Evolutionary conservation across 1,140 invertebrate genomes (phyloP), one percentile per base, ranked within the genome.

Genomic region (Drosophila parvula): DNA sequence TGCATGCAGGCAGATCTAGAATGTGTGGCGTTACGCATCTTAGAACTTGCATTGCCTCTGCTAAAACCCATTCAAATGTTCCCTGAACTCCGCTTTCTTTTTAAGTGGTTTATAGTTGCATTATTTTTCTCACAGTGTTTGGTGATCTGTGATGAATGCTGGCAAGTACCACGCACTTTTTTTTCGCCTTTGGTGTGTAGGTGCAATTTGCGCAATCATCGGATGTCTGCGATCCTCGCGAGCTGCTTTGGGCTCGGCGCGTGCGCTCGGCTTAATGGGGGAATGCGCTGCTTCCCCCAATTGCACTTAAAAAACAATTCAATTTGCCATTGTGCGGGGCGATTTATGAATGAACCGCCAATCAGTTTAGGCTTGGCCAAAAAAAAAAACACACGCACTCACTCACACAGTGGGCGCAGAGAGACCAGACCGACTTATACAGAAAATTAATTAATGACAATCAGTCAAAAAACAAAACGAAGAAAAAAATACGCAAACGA

Each of bases 161-260:
- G 77, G 64, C 64, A 88, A 88, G 81, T 89, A 90, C 84, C 84
- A 89, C 84, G 84, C 84, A 89, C 81, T 89, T 84, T 88, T 83
- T 67, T 74, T 51, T 50, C 57, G 50, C 45, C 22, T 28, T 55
- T 62, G 51, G 61, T 82, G 84, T 89, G 84, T 89, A 89, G 84
- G 84, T 89, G 84, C 84, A 89, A 89, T 90, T 90, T 90, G 84
- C 67, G 85, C 84, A 89, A 89, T 90, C 84, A 84, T 90, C 81
- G 78, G 69, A 71, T 71, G 65, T 59, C 67, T 71, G 67, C 53
- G 51, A 45, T 79, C 67, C 76, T 73, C 59, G 44, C 53, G 3
- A 28, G 44, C 32, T 45, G 36, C 45, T 58, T 65, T 59, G 68
- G 61, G 74, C 63, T 69, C 83, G 82, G 84, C 82, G 82, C 82